Base-by-base conservation (phyloP, 2,888 invertebrate species). In the Macrosoma leucophasiata region DNA sequence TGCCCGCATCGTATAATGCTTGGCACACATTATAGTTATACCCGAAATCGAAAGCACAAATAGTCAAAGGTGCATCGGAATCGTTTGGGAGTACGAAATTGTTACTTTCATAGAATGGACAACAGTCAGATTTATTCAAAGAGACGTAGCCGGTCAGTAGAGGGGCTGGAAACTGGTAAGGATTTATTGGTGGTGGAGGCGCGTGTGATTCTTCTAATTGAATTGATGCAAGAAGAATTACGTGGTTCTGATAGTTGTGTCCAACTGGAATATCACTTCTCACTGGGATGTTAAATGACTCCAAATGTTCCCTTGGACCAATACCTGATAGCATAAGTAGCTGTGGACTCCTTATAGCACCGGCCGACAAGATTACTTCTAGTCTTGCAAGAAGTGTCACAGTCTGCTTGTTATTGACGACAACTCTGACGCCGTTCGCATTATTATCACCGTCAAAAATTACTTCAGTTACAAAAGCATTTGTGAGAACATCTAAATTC, bases 201-300 rank as follows among this genome's bases (percentile, higher is more conserved):
- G 78, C 65, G 1, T 88, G 88, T 3, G 45, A 29, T n/a, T 43
- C 25, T 17, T 48, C 39, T 22, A 51, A 40, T 30, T 46, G 45
- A 22, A 50, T 39, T 21, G 34, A 11, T 5, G 55, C 20, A 8
- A 47, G 21, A 4, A 48, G 42, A 4, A 29, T 22, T 10, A 48
- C 14, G 15, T 62, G 62, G 22, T 62, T 56, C 18, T 57, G 55
- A 2, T 49, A 45, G 28, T 60, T 62, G 25, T 55, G 11, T 1
- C 63, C 62, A 3, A 63, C 62, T 2, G 62, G 58, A 4, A 58
- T 39, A 43, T 65, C 50, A 8, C 41, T 41, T 10, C 48, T 30
- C 0, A 58, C 52, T 1, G 43, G 13, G 9, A 64, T 64, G 1
- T 43, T 41, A 2, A 49, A 39, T 2, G 36, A 19, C 6, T 41